phyloP scores from a whole-genome alignment of 2,888 invertebrate genomes.

The Xanthia icteritia region DNA sequence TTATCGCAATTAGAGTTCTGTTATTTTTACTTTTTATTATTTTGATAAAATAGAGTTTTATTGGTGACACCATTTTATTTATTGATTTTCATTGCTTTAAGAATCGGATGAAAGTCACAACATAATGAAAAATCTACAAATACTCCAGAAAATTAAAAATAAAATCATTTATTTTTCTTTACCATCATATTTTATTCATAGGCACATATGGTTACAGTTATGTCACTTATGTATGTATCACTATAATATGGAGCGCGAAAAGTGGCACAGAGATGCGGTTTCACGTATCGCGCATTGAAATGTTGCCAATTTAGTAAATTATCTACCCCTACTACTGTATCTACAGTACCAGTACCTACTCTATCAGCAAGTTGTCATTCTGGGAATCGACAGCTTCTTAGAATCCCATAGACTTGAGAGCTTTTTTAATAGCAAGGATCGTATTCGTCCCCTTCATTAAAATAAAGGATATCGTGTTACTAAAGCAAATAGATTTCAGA shows the following conservation, averaged over 20 bases:
- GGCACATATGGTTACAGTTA: constrained; percentile 24
- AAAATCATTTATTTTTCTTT: neutral
- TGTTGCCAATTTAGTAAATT: constrained; percentile 60
- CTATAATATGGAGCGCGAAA: constrained; percentile 50
- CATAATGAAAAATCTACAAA: neutral
- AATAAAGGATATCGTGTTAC: constrained; percentile 41
- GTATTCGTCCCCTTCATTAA: constrained; percentile 42
- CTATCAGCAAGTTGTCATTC: constrained; percentile 31
- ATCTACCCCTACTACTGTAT: constrained; percentile 41
- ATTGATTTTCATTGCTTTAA: neutral
- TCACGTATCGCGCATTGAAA: constrained; percentile 53
- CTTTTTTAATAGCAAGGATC: constrained; percentile 39
- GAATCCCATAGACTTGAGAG: constrained; percentile 37
- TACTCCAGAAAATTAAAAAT: neutral
- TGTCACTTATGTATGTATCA: too few species aligned
- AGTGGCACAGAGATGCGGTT: constrained; percentile 45
- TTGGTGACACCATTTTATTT: constrained; percentile 12
- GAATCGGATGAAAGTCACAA: too few species aligned
- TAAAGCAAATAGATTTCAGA: constrained; percentile 52
- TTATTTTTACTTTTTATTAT: constrained; percentile 1
- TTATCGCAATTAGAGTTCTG: constrained; percentile 33
- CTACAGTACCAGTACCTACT: neutral
- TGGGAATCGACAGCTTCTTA: constrained; percentile 34
- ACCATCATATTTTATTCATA: constrained; percentile 6
- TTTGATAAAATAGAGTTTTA: neutral